Base-by-base conservation (phyloP, 2,797 vertebrate genomes). In the Selene dorsalis region DNA sequence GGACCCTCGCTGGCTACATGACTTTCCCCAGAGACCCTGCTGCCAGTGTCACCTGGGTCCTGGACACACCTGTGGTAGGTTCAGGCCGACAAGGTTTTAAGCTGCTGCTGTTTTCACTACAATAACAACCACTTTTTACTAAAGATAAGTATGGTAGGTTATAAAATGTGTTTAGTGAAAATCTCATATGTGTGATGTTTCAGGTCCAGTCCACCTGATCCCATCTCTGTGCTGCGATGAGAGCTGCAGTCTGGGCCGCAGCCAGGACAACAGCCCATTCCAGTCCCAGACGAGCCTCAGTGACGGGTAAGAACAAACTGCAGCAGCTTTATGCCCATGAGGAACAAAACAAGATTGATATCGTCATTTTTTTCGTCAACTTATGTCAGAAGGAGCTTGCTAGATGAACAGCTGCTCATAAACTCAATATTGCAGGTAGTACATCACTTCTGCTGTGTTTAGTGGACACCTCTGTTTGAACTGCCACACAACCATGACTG, bases 141-240 rank as follows among this genome's bases (percentile, higher is more conserved):
- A 50, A 22, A 11, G 48, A 22, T 22, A 58, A 62, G 35, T 38
- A 20, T 2, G 24, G 24, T 18, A 17, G 30, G 7, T 35, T 35
- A 9, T 35, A 35, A 35, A 35, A 35, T 1, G 32, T 35, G 32
- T 35, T 35, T 8, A 8, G 32, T 35, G 6, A 35, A 8, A 1
- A 35, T 35, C 32, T 8, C 32, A 8, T 32, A 32, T 78, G 38
- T 74, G 45, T 63, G 4, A n/a, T 41, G n/a, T 85, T 61, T 60
- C 87, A 98, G 98, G 96, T 65, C 96, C 97, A 0, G 94, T 97
- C 64, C 96, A 97, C 62, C 79, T 98, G 91, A 96, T 97, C 87
- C 96, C 97, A 0, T 96, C 97, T 4, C 59, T 96, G 77, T 97
- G 96, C 89, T 96, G 95, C 64, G 97, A 98, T 0, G 96, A 97